Evolutionary conservation across 2,888 invertebrate genomes (phyloP), one percentile per base, ranked within the genome.

Genomic region (Troglohyphantes excavatus): DNA sequence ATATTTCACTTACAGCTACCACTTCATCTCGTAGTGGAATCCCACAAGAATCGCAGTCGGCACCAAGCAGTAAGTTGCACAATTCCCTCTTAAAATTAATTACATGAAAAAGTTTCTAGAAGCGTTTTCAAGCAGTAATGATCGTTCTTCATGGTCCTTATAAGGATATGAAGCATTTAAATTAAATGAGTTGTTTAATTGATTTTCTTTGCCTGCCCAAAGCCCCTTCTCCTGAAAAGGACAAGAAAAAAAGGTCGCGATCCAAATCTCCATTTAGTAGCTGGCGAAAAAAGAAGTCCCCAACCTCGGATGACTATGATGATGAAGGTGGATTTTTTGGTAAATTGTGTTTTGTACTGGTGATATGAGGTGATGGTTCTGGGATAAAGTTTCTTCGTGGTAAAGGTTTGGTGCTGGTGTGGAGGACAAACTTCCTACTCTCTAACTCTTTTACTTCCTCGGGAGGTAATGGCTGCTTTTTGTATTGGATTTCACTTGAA

Each of bases 221-320:
- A 92, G 92, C 92, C 91, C 92, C 92, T 76, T 91, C 92, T 89
- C 90, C 90, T 76, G 92, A 91, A 65, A 92, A 92, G 90, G 92
- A 92, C 72, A 91, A 92, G 90, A 92, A 92, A 91, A 88, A 88
- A 75, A 88, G 97, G 92, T 97, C 97, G 92, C 96, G 98, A 93
- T 97, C 97, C 95, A 97, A 97, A 95, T 97, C 97, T 93, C 98
- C 98, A 91, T 98, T 98, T 96, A 95, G 97, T 93, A 97, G 97
- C 92, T 97, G 97, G 97, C 96, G 96, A 95, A 97, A 97, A 94
- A 92, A 93, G 91, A 93, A 93, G 91, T 91, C 92, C 46, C 90
- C 88, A 78, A 79, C 75, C 72, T 53, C 79, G 46, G 90, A 90
- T 76, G 90, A 90, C 59, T 82, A 82, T 33, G 81, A 89, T 61